Evolutionary conservation across 2,888 invertebrate species (phyloP).

Genomic region (Rotaria sp.): DNA sequence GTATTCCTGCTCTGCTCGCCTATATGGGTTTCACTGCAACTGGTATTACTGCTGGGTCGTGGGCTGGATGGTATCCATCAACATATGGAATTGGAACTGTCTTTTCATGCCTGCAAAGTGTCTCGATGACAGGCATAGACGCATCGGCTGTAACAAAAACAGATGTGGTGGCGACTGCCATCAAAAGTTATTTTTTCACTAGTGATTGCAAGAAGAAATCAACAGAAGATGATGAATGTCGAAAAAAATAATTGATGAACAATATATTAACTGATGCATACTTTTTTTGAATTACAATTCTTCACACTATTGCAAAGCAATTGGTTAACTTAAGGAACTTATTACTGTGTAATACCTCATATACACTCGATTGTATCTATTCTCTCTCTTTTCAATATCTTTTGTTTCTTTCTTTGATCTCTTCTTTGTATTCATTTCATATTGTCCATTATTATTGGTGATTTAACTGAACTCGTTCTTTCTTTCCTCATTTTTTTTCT

Average conservation of each 20-base stretch:
- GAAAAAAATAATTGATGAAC: neutral
- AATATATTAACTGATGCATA: too few relatives aligned
- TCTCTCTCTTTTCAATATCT: too few relatives aligned
- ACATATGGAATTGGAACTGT: neutral
- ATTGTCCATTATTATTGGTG: too few relatives aligned
- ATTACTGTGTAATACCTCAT: too few relatives aligned
- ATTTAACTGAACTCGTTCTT: too few relatives aligned
- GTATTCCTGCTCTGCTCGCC: neutral
- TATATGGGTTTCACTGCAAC: neutral
- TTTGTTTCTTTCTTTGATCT: too few relatives aligned
- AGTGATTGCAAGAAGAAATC: neutral
- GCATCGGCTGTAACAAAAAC: neutral
- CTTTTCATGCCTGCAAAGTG: neutral
- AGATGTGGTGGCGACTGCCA: neutral
- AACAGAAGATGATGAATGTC: neutral
- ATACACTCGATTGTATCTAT: too few relatives aligned
- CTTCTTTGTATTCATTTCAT: too few relatives aligned
- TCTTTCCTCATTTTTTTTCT: too few relatives aligned
- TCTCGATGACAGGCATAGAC: neutral
- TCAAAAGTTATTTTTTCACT: neutral
- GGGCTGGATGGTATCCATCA: constrained; percentile 6
- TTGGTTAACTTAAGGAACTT: too few relatives aligned
- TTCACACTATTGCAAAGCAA: too few relatives aligned
- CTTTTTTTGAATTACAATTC: too few relatives aligned
- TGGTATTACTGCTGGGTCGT: neutral